A percentile compares a stretch with the other conserved stretches of the same genome.
These are phyloP conservation scores for Macrochelys suwanniensis DNA, from an alignment of 2,797 vertebrate species.

Conservation along the genomic window DNA sequence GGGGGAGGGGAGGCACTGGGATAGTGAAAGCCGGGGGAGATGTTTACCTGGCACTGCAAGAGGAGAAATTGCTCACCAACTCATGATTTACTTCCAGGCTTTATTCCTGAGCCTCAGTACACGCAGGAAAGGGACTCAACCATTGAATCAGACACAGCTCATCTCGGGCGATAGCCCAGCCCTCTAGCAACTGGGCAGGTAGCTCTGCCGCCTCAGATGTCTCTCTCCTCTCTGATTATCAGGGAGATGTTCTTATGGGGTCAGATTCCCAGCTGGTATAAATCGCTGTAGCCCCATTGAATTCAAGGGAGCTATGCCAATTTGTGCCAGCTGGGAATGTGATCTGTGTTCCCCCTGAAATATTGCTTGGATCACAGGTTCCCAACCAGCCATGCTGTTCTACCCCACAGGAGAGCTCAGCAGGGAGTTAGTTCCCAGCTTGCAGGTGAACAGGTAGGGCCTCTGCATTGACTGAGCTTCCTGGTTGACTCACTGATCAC, in stretches of 20 bases:
- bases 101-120: not conserved
- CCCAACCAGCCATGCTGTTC: not conserved
- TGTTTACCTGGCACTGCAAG: not conserved
- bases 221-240: not conserved
- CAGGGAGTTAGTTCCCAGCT: not conserved
- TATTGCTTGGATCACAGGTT: not conserved
- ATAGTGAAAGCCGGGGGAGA: not conserved
- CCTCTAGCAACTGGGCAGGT: not conserved
- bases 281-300: not conserved
- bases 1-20: not conserved
- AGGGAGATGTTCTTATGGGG: not conserved
- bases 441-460: not conserved
- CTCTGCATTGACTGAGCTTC: not conserved
- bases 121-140: not conserved
- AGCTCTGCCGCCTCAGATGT: not conserved
- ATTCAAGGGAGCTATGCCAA: constrained; percentile 11
- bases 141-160: not conserved
- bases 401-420: not conserved
- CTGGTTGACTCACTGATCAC: not conserved
- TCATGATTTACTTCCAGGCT: not conserved
- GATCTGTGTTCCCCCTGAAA: constrained; percentile 11
- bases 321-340: not conserved
- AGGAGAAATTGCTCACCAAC: not conserved
- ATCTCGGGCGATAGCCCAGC: no score
- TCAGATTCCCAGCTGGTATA: not conserved